A percentile compares a stretch with the other conserved stretches of the same genome.
Evolutionary conservation across 2,113 vertebrate genomes (phyloP).

Genomic region (Myrmophylax atrothorax): DNA sequence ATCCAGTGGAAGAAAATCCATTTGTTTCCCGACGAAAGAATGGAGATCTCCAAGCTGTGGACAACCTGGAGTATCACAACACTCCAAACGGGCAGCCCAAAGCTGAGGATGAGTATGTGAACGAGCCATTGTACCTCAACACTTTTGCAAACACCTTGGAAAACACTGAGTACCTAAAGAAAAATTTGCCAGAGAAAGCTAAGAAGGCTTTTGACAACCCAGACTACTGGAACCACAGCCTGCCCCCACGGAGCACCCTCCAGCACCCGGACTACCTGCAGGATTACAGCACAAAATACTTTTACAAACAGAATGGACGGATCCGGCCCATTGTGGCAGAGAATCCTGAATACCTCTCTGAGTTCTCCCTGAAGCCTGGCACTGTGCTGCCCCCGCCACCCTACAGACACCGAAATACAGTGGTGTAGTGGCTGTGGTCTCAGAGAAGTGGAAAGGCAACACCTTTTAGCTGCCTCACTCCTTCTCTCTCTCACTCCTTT

Average conservation of each 20-base stretch:
- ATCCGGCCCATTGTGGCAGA: constrained; percentile 90
- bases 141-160: constrained; percentile 85
- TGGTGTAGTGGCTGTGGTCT: constrained; percentile 82
- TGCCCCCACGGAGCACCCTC: constrained; percentile 86
- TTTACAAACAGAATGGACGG: constrained; percentile 96
- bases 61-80: constrained; percentile 92
- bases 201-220: constrained; percentile 98
- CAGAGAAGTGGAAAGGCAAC: constrained; percentile 27
- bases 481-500: neutral
- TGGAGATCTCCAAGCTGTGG: constrained; percentile 89
- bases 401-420: constrained; percentile 97
- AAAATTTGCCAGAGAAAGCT: constrained; percentile 87
- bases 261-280: constrained; percentile 90
- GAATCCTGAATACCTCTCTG: constrained; percentile 94
- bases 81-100: constrained; percentile 83
- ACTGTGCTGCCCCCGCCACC: constrained; percentile 92
- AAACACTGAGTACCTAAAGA: constrained; percentile 85
- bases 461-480: constrained; percentile 52
- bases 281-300: constrained; percentile 91
- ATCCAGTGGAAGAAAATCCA: constrained; percentile 95
- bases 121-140: constrained; percentile 94
- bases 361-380: constrained; percentile 92
- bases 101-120: constrained; percentile 91
- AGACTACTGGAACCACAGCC: constrained; percentile 97
- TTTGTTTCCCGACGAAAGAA: constrained; percentile 92